These are phyloP conservation scores for Thalassophryne amazonica DNA, from an alignment of 2,797 vertebrate species.

Conservation along the genomic window DNA sequence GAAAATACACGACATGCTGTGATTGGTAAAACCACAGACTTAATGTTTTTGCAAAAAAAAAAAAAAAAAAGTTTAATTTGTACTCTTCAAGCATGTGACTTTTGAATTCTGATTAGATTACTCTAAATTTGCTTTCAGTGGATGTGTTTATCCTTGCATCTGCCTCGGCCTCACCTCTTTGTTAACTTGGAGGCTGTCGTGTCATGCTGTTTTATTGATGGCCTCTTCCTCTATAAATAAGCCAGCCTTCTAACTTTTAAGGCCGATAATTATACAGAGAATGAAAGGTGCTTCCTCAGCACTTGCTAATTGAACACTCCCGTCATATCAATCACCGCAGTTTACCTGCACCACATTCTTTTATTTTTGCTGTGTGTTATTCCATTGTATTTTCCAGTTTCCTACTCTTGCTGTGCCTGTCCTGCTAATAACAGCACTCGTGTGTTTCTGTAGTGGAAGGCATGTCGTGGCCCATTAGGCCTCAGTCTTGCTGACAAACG, in stretches of 20 bases:
- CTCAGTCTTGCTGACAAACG: conserved; percentile 60
- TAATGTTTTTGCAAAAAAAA: too few relatives aligned
- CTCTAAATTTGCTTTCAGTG: too few relatives aligned
- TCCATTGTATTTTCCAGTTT: conserved; percentile 17
- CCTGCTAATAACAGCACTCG: conserved; percentile 65
- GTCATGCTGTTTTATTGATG: conserved; percentile 14
- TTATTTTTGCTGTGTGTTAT: not conserved
- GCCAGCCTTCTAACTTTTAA: not conserved
- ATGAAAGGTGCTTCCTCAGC: conserved; percentile 13
- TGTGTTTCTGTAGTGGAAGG: conserved; percentile 57
- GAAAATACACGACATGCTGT: too few relatives aligned
- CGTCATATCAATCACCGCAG: conserved; percentile 21
- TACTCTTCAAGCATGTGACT: too few relatives aligned
- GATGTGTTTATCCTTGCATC: not conserved
- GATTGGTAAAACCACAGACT: too few relatives aligned
- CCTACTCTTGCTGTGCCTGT: not conserved
- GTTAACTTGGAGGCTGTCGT: conserved; percentile 3
- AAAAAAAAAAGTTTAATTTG: too few relatives aligned
- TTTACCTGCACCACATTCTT: not conserved
- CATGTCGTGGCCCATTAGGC: conserved; percentile 77
- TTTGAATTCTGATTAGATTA: too few relatives aligned
- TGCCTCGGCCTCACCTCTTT: conserved; percentile 11
- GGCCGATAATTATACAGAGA: not conserved
- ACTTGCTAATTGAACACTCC: conserved; percentile 10
- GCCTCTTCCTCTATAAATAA: conserved; percentile 8